phyloP scores from a whole-genome alignment of 2,113 vertebrate genomes.

The Miniopterus natalensis region DNA sequence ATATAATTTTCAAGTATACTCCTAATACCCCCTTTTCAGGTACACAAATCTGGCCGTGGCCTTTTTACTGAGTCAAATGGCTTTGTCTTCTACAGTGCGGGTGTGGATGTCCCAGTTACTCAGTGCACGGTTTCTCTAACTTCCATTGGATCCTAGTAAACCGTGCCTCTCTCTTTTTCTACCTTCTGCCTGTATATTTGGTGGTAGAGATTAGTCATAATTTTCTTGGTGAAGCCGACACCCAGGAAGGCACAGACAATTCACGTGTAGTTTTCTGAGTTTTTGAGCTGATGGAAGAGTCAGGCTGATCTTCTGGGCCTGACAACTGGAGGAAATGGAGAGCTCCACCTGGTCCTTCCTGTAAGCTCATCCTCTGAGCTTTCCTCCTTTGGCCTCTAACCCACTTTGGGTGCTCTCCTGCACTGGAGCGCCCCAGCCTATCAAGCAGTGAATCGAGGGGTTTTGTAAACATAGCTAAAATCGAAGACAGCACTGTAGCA shows the following conservation, averaged over 20 bases:
- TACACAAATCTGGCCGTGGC: background rate
- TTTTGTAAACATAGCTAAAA: background rate
- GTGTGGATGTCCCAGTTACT: fast-evolving
- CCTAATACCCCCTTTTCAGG: background rate
- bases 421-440: background rate
- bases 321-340: background rate
- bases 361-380: background rate
- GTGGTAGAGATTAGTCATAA: background rate
- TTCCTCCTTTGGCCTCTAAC: background rate
- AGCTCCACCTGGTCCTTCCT: background rate
- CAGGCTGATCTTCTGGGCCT: background rate
- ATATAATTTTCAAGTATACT: background rate
- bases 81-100: background rate
- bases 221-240: background rate
- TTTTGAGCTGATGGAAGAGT: background rate
- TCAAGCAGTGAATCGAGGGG: background rate
- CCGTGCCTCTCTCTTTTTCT: background rate
- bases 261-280: background rate
- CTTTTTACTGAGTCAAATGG: background rate
- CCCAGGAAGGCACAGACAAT: background rate
- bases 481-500: background rate
- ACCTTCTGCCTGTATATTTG: background rate
- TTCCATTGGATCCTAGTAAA: background rate
- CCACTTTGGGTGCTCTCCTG: background rate
- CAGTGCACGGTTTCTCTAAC: background rate